phyloP scores from a whole-genome alignment of 2,888 invertebrate species.

The Lomographa bimaculata region DNA sequence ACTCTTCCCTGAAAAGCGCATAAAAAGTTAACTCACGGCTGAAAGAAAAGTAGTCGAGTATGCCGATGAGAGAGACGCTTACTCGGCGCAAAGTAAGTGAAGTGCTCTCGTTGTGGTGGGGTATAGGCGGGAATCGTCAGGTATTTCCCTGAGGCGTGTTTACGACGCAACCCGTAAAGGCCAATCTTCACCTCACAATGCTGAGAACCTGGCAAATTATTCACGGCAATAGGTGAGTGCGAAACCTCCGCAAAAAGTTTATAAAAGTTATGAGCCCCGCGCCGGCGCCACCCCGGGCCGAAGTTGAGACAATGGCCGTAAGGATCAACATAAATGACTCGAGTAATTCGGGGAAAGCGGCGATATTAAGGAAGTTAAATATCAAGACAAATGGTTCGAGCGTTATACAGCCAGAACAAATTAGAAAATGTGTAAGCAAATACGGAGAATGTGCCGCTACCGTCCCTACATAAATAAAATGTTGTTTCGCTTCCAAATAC shows the following conservation, averaged over 20 bases:
- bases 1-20: slow-evolving; percentile 41
- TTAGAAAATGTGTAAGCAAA: slow-evolving; percentile 14
- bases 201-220: slow-evolving; percentile 50
- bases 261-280: slow-evolving; percentile 21
- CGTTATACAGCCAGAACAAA: slow-evolving; percentile 18
- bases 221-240: slow-evolving; percentile 48
- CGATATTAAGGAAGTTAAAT: slow-evolving; percentile 26
- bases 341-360: slow-evolving; percentile 25
- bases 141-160: slow-evolving; percentile 71
- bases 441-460: slow-evolving; percentile 9
- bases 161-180: slow-evolving; percentile 53
- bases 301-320: slow-evolving; percentile 39
- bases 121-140: slow-evolving; percentile 37
- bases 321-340: slow-evolving; percentile 28
- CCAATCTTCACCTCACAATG: slow-evolving; percentile 53
- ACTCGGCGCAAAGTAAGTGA: slow-evolving; percentile 50
- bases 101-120: slow-evolving; percentile 39
- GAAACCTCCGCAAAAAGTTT: slow-evolving; percentile 43
- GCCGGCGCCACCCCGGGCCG: slow-evolving; percentile 23
- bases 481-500: no score
- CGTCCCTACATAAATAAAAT: neutral
- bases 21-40: slow-evolving; percentile 45
- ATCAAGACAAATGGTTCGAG: slow-evolving; percentile 26
- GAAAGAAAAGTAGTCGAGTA: slow-evolving; percentile 48
- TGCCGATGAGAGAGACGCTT: slow-evolving; percentile 45